Percentiles rank a stretch among this genome's conserved stretches.
These are phyloP conservation scores for Petrocephalus microphthalmus DNA, from an alignment of 2,113 vertebrate genomes.

Conservation along the genomic window DNA sequence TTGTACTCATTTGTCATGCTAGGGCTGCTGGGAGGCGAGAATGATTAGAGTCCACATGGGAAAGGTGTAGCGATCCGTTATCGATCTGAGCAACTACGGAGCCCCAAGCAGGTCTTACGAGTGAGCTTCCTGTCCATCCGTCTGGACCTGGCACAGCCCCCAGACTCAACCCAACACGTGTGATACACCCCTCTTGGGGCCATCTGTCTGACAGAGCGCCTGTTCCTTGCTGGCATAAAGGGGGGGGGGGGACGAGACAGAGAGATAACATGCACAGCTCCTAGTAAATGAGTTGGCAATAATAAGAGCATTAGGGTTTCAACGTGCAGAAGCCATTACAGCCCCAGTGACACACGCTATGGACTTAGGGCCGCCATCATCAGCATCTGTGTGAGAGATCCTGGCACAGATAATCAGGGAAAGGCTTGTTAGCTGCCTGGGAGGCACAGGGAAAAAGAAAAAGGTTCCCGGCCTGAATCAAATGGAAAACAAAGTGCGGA, in stretches of 20 bases:
- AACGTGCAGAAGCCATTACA: neutral
- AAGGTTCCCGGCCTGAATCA: neutral
- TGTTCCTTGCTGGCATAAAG: neutral
- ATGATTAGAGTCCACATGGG: slow-evolving; percentile 8
- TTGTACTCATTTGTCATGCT: slow-evolving; percentile 22
- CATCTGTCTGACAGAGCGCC: neutral
- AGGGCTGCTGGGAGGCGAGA: slow-evolving; percentile 16
- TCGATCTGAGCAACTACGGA: neutral
- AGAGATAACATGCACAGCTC: slow-evolving; percentile 10
- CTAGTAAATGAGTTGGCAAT: neutral
- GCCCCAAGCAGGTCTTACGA: neutral
- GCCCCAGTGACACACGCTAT: neutral
- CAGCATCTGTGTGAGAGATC: neutral
- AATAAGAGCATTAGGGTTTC: neutral
- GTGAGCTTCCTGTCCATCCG: neutral
- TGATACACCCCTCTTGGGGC: neutral
- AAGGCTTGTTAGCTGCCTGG: neutral
- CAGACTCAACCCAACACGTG: neutral
- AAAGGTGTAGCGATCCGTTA: slow-evolving; percentile 20
- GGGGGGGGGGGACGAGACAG: neutral
- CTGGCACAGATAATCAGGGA: neutral
- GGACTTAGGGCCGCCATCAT: neutral
- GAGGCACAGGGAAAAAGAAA: neutral
- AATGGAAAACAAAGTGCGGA: neutral
- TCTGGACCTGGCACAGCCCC: neutral